Evolutionary conservation across 2,888 invertebrate species (phyloP).

Genomic region (Metallyticus violacea): DNA sequence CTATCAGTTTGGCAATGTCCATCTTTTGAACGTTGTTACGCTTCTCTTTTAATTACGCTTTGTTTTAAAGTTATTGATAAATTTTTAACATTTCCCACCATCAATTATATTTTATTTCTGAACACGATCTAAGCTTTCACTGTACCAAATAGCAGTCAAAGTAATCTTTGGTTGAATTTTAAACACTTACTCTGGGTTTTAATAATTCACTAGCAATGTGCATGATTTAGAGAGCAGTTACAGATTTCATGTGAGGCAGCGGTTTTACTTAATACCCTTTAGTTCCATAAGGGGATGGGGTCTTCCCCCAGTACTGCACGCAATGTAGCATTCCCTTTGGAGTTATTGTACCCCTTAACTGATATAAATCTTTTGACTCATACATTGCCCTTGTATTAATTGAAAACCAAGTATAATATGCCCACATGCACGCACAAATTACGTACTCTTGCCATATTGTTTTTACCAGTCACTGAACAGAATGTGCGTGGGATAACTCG

Average conservation of each 20-base stretch:
- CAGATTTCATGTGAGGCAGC: not conserved
- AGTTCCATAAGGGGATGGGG: not conserved
- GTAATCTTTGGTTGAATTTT: too few species aligned
- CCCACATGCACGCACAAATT: not conserved
- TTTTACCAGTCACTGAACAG: not conserved
- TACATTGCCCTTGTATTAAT: not conserved
- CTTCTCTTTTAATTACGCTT: too few species aligned
- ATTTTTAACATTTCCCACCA: too few species aligned
- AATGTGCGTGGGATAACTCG: too few species aligned
- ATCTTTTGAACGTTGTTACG: too few species aligned
- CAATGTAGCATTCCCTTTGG: not conserved
- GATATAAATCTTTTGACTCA: conserved; percentile 1
- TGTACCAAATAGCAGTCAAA: not conserved
- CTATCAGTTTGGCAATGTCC: too few species aligned
- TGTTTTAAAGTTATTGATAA: too few species aligned
- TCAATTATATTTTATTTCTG: too few species aligned
- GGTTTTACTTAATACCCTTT: not conserved
- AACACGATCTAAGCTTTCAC: too few species aligned
- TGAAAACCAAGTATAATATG: conserved; percentile 2
- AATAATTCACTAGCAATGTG: not conserved
- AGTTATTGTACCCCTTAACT: not conserved
- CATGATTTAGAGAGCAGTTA: not conserved
- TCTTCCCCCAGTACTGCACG: not conserved
- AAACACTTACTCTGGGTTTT: not conserved
- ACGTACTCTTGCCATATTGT: not conserved